These are phyloP conservation scores for Ochlodes sylvanus DNA, from an alignment of 2,888 invertebrate species.

Conservation along the genomic window DNA sequence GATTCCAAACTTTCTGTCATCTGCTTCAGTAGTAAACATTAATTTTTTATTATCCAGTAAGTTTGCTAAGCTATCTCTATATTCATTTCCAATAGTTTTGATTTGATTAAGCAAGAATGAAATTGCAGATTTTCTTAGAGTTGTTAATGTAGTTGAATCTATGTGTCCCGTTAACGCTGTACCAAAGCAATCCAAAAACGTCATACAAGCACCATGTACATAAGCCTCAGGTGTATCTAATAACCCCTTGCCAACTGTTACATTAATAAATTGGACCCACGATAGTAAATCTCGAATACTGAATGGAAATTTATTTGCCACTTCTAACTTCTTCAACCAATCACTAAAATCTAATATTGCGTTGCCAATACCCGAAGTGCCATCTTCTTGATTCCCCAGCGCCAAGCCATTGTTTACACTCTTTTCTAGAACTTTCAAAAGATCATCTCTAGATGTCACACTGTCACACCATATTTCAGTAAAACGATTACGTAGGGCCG, in stretches of 20 bases:
- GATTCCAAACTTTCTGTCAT: slow-evolving; percentile 87
- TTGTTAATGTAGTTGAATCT: slow-evolving; percentile 77
- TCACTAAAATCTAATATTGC: slow-evolving; percentile 92
- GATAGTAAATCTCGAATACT: slow-evolving; percentile 96
- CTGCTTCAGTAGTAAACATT: slow-evolving; percentile 64
- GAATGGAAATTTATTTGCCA: slow-evolving; percentile 91
- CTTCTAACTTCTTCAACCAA: slow-evolving; percentile 89
- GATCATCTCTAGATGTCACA: slow-evolving; percentile 89
- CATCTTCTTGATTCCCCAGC: slow-evolving; percentile 81
- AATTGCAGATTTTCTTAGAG: slow-evolving; percentile 81
- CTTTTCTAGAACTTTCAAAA: slow-evolving; percentile 91
- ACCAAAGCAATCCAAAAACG: slow-evolving; percentile 96
- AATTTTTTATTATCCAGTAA: slow-evolving; percentile 65
- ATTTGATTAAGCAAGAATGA: slow-evolving; percentile 85
- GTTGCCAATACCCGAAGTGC: slow-evolving; percentile 86
- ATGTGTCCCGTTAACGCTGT: slow-evolving; percentile 91
- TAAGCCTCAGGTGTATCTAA: slow-evolving; percentile 88
- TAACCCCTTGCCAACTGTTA: slow-evolving; percentile 71
- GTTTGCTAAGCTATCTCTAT: slow-evolving; percentile 59
- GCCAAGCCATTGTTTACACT: slow-evolving; percentile 87
- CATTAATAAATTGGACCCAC: slow-evolving; percentile 96
- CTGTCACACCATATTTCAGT: slow-evolving; percentile 99
- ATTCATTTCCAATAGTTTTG: slow-evolving; percentile 65
- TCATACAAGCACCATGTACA: slow-evolving; percentile 95
- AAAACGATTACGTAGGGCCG: slow-evolving; percentile 97